phyloP scores from a whole-genome alignment of 2,888 invertebrate genomes.

The Pyralis farinalis region DNA sequence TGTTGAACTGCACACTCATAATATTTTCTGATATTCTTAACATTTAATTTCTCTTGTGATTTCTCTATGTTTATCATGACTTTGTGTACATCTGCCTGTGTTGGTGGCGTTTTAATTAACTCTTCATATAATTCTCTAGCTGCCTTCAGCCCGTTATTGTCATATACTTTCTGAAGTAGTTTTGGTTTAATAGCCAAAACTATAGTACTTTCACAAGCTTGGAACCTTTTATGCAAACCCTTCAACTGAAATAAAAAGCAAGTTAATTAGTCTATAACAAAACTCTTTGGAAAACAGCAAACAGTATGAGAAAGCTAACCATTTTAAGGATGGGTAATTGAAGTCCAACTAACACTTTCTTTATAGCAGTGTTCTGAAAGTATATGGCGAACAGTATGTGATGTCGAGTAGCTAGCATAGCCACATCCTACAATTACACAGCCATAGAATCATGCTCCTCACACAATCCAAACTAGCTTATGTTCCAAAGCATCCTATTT shows the following conservation, averaged over 20 bases:
- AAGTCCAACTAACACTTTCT: too few relatives aligned
- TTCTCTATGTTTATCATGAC: constrained; percentile 82
- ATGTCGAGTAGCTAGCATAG: too few relatives aligned
- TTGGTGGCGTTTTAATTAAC: constrained; percentile 80
- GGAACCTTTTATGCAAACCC: constrained; percentile 52
- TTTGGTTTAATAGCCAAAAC: constrained; percentile 80
- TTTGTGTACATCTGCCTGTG: constrained; percentile 81
- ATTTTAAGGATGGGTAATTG: too few relatives aligned
- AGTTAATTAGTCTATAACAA: too few relatives aligned
- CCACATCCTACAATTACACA: too few relatives aligned
- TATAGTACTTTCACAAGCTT: constrained; percentile 72
- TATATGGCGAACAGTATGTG: too few relatives aligned
- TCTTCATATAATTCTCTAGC: constrained; percentile 83
- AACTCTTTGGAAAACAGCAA: too few relatives aligned
- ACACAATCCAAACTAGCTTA: too few relatives aligned
- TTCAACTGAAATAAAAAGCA: constrained; percentile 51
- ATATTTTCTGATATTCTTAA: constrained; percentile 78
- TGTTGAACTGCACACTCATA: constrained; percentile 83
- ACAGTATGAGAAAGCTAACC: too few relatives aligned
- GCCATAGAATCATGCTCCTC: too few relatives aligned
- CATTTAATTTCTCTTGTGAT: constrained; percentile 59
- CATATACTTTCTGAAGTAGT: constrained; percentile 81
- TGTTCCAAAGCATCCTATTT: too few relatives aligned
- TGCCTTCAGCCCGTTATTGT: constrained; percentile 70
- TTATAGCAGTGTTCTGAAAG: too few relatives aligned